These are phyloP conservation scores for Scaptomyza polygonia DNA, from an alignment of 2,888 invertebrate genomes.

Conservation along the genomic window DNA sequence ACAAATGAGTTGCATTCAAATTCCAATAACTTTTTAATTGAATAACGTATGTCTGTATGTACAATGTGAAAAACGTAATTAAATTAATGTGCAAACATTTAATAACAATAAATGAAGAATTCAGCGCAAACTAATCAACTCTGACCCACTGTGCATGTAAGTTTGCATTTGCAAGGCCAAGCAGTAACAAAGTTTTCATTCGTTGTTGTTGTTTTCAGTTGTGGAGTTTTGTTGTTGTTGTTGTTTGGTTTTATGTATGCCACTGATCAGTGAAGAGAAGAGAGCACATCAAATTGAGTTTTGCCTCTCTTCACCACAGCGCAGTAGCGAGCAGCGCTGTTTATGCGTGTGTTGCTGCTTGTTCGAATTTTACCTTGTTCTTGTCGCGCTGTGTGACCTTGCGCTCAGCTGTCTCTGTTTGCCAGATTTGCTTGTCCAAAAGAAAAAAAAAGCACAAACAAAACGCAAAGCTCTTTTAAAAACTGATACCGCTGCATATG, in stretches of 20 bases:
- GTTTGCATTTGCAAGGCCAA: slow-evolving; percentile 45
- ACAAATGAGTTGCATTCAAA: not conserved
- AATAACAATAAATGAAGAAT: not conserved
- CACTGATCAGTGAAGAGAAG: slow-evolving; percentile 10
- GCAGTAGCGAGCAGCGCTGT: not conserved
- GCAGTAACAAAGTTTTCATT: not conserved
- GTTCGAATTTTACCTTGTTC: slow-evolving; percentile 11
- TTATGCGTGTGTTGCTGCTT: not conserved
- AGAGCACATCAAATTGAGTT: not conserved
- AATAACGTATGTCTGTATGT: too few relatives aligned
- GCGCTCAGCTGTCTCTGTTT: slow-evolving; percentile 41
- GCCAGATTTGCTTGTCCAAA: slow-evolving; percentile 37
- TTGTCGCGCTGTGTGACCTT: slow-evolving; percentile 37
- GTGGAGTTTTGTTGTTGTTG: slow-evolving; percentile 11
- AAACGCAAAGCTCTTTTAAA: not conserved
- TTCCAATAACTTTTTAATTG: too few relatives aligned
- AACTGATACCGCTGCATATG: not conserved
- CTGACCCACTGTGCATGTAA: slow-evolving; percentile 36
- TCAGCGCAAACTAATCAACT: not conserved
- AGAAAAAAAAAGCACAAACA: not conserved
- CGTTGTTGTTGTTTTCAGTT: slow-evolving; percentile 21
- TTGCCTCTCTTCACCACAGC: not conserved
- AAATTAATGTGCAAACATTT: too few relatives aligned
- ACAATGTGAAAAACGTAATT: too few relatives aligned
- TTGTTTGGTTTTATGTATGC: slow-evolving; percentile 6